These are phyloP conservation scores for Corvus moneduloides DNA, from an alignment of 2,113 vertebrate species.

Conservation along the genomic window DNA sequence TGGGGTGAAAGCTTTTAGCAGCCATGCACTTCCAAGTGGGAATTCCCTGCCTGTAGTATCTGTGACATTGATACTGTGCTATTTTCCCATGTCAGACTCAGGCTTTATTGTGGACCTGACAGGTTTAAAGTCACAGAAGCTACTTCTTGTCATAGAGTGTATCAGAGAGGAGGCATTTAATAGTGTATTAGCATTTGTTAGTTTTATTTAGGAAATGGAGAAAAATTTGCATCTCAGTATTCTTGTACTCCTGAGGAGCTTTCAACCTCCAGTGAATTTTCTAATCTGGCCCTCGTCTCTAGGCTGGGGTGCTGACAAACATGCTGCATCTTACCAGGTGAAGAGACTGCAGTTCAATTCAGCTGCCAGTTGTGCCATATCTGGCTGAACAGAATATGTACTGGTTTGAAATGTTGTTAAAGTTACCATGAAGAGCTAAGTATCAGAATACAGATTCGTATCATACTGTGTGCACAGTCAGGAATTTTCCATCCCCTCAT, in stretches of 20 bases:
- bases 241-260: not conserved
- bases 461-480: not conserved
- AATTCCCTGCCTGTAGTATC: conserved; percentile 57
- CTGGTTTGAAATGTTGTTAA: not conserved
- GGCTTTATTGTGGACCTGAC: conserved; percentile 51
- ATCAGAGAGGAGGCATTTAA: conserved; percentile 14
- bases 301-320: not conserved
- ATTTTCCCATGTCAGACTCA: conserved; percentile 32
- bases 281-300: not conserved
- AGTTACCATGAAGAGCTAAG: not conserved
- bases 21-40: conserved; percentile 44
- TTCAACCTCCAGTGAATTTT: not conserved
- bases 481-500: not conserved
- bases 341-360: not conserved
- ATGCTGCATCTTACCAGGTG: not conserved
- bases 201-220: conserved; percentile 26
- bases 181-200: not conserved
- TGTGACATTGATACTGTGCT: conserved; percentile 42
- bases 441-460: not conserved
- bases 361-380: not conserved
- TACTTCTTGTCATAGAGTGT: not conserved
- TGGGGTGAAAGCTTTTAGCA: conserved; percentile 66
- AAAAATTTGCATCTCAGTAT: not conserved
- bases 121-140: conserved; percentile 44
- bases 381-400: not conserved